phyloP scores from a whole-genome alignment of 2,797 vertebrate genomes.

The Tokudaia tokunoshimensis region DNA sequence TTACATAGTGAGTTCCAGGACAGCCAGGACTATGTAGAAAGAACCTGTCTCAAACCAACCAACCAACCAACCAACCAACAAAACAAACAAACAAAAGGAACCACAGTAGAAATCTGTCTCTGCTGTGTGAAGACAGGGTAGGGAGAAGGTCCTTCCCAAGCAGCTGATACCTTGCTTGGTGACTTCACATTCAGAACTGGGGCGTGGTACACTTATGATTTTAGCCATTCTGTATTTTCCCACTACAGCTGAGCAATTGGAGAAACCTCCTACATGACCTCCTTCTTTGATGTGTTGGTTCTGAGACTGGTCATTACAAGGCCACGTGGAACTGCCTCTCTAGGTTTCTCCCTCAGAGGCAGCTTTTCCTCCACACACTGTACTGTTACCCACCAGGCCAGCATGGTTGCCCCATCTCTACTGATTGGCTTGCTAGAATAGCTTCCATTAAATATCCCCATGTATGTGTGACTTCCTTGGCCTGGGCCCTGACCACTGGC shows the following conservation, averaged over 20 bases:
- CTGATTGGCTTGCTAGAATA: fast-evolving
- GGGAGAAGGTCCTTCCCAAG: neutral
- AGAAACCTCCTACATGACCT: neutral
- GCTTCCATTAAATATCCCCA: neutral
- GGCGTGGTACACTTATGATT: neutral
- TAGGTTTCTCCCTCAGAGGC: neutral
- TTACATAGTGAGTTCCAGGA: neutral
- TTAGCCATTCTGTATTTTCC: neutral
- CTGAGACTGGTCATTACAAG: neutral
- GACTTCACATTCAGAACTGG: neutral
- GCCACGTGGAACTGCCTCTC: neutral
- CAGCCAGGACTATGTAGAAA: neutral
- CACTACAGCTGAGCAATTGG: neutral
- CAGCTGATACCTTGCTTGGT: neutral
- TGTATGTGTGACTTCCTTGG: neutral
- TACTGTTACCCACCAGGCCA: neutral
- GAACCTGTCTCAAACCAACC: neutral
- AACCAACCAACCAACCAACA: fast-evolving
- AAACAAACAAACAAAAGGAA: neutral
- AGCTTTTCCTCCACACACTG: neutral
- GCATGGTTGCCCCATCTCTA: neutral
- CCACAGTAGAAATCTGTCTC: neutral
- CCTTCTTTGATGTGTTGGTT: fast-evolving
- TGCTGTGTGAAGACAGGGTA: neutral
- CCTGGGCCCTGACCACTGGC: neutral